Evolutionary conservation across 2,797 vertebrate genomes (phyloP).

Genomic region (Acrossocheilus fasciatus): DNA sequence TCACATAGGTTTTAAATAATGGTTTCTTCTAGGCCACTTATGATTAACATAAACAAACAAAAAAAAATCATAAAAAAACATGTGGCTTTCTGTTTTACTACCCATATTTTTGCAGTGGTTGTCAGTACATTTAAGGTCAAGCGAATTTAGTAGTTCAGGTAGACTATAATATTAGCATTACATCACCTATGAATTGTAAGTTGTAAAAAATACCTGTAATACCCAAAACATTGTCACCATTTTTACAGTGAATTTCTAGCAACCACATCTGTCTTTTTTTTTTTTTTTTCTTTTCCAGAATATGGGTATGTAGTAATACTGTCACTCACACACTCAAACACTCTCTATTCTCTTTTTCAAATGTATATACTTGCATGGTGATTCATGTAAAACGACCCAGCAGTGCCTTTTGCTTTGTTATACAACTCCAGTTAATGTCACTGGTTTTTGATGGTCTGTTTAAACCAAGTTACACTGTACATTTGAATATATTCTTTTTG

Average conservation of each 20-base stretch:
- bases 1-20: neutral
- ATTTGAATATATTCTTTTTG: constrained; percentile 23
- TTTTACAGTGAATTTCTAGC: neutral
- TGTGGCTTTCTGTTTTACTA: neutral
- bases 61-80: neutral
- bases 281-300: neutral
- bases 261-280: neutral
- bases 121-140: neutral
- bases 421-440: neutral
- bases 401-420: neutral
- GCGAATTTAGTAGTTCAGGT: neutral
- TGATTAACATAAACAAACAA: neutral
- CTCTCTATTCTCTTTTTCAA: neutral
- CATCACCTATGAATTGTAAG: neutral
- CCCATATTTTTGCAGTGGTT: neutral
- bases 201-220: neutral
- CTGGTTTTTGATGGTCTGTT: neutral
- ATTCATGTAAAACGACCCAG: neutral
- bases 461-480: constrained; percentile 24
- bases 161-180: neutral
- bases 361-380: neutral
- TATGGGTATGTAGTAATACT: neutral
- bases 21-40: neutral
- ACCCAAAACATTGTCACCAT: neutral
- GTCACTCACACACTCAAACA: neutral